Evolutionary conservation across 2,888 invertebrate genomes (phyloP).

Genomic region (Polyploca ridens): DNA sequence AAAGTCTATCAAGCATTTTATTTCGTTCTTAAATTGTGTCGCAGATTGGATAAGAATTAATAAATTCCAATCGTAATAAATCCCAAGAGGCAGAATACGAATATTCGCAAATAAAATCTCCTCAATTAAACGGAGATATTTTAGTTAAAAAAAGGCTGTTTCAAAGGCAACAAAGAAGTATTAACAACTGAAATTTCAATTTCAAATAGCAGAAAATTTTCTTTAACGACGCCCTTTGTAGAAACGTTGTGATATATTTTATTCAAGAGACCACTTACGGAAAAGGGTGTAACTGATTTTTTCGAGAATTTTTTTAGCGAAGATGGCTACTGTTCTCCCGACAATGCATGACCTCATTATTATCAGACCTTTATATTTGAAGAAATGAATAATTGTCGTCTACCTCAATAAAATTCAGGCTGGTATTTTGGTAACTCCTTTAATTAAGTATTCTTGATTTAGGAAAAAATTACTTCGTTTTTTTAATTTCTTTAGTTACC

Average conservation of each 20-base stretch:
- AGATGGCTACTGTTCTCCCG: too few relatives aligned
- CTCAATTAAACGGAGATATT: background rate
- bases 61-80: background rate
- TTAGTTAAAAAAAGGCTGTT: conserved; percentile 17
- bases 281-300: background rate
- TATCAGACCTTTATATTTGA: too few relatives aligned
- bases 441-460: too few relatives aligned
- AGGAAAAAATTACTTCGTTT: too few relatives aligned
- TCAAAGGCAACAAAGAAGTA: conserved; percentile 29
- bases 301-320: background rate
- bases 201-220: conserved; percentile 37
- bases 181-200: conserved; percentile 42
- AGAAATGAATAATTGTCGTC: too few relatives aligned
- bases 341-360: too few relatives aligned
- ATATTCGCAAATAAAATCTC: background rate
- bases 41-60: too few relatives aligned
- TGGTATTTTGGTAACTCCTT: too few relatives aligned
- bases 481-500: background rate
- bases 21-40: too few relatives aligned
- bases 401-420: too few relatives aligned
- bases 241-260: background rate
- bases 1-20: too few relatives aligned
- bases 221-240: conserved; percentile 31
- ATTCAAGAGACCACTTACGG: background rate
- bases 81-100: background rate